Evolutionary conservation across 2,113 vertebrate species (phyloP).

Genomic region (Tachycineta bicolor): DNA sequence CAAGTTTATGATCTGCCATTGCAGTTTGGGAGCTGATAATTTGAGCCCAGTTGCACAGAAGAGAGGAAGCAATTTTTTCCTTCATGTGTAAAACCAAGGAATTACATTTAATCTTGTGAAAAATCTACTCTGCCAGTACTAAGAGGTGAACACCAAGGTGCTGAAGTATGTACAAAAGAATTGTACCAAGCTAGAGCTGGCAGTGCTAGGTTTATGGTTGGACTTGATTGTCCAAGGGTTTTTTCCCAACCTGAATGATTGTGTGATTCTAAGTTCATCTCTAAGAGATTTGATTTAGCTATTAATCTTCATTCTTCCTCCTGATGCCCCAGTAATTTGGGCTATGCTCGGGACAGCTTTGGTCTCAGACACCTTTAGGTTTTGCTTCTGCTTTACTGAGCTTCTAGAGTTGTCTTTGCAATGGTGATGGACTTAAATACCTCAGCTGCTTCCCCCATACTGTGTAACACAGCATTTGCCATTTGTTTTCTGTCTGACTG

Average conservation of each 20-base stretch:
- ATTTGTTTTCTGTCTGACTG: not conserved
- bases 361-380: not conserved
- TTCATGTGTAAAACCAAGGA: not conserved
- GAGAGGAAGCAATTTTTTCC: not conserved
- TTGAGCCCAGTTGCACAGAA: not conserved
- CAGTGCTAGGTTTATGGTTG: not conserved
- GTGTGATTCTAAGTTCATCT: not conserved
- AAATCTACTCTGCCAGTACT: not conserved
- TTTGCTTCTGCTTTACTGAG: not conserved
- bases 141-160: not conserved
- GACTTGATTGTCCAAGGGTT: not conserved
- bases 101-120: not conserved
- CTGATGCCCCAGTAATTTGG: not conserved
- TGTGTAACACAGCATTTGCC: not conserved
- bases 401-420: not conserved
- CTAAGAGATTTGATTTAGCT: not conserved
- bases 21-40: not conserved
- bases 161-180: not conserved
- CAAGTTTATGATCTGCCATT: not conserved
- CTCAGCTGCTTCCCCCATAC: not conserved
- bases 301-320: not conserved
- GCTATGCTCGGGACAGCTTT: not conserved
- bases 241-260: not conserved
- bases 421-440: not conserved
- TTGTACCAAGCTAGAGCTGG: not conserved